Evolutionary conservation across 2,113 vertebrate species (phyloP).

Genomic region (Seriola dumerili): DNA sequence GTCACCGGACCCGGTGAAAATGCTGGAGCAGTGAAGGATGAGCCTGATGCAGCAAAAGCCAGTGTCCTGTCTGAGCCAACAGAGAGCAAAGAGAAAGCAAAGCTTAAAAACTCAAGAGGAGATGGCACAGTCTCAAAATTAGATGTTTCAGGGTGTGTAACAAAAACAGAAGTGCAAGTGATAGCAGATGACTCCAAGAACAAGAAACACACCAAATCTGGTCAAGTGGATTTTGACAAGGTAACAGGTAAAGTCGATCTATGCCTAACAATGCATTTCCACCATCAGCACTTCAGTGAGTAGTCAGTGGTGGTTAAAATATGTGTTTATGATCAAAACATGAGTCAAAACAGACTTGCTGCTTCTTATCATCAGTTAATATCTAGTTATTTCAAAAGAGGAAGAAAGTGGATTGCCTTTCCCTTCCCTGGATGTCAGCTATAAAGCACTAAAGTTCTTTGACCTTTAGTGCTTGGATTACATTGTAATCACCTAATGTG

Average conservation of each 20-base stretch:
- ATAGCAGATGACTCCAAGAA: neutral
- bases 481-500: too few species aligned
- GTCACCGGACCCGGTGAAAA: constrained; percentile 30
- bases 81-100: constrained; percentile 18
- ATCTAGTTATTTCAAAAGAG: neutral
- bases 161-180: constrained; percentile 1
- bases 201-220: constrained; percentile 17
- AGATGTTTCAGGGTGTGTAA: neutral
- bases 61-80: neutral
- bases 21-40: neutral
- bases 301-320: neutral
- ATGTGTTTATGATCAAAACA: constrained; percentile 3
- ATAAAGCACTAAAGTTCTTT: neutral
- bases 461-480: neutral
- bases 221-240: constrained; percentile 40
- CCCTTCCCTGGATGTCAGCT: neutral
- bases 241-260: constrained; percentile 61
- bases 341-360: neutral
- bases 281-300: constrained; percentile 11
- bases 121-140: neutral
- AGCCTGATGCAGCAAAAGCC: neutral
- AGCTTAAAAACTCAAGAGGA: constrained; percentile 15
- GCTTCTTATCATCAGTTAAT: too few species aligned
- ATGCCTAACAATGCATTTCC: constrained; percentile 19
- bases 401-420: neutral